Evolutionary conservation across 2,797 vertebrate genomes (phyloP), one percentile per base, ranked within the genome.

Genomic region (Cetoscarus ocellatus): DNA sequence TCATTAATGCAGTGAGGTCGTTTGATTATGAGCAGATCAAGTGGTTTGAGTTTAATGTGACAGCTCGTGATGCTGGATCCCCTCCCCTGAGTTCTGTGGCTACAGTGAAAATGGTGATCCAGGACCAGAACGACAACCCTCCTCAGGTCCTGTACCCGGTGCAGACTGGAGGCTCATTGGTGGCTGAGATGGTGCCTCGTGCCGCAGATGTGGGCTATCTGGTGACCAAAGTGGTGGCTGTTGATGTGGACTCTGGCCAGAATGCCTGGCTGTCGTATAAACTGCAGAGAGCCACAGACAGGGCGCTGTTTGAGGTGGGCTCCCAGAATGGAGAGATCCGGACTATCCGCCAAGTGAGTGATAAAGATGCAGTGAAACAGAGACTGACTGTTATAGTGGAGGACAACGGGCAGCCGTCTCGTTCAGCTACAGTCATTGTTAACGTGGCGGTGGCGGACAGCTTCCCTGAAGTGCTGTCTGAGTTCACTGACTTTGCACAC

Each of bases 191-290:
- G 27, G 27, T 91, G 88, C 38, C 93, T 94, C 61, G 40, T 91
- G 93, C 54, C 93, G 86, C 0, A 91, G 92, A 95, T 47, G 82
- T 93, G 2, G 94, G 93, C 14, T 95, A 95, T 62, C 79, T 95
- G 69, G 94, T 89, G 47, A 95, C 93, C 12, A 95, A 95, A 73
- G 94, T 96, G 69, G 92, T 95, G 77, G 94, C 94, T 8, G 92
- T 94, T 52, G 90, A 81, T 85, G 87, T 88, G 77, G 95, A 95
- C 86, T 94, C 93, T 3, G 95, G 95, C 70, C 94, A 94, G 83
- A 95, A 95, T 52, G 92, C 93, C 70, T 94, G 91, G 92, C 92
- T 94, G 53, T 94, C 90, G 36, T 95, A 87, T 75, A 85, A 88
- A 86, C 82, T 91, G 38, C 87, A 85, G 70, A 87, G 94, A 82